Conservation (phyloP, 2,113 vertebrate species). For the Solea solea region DNA sequence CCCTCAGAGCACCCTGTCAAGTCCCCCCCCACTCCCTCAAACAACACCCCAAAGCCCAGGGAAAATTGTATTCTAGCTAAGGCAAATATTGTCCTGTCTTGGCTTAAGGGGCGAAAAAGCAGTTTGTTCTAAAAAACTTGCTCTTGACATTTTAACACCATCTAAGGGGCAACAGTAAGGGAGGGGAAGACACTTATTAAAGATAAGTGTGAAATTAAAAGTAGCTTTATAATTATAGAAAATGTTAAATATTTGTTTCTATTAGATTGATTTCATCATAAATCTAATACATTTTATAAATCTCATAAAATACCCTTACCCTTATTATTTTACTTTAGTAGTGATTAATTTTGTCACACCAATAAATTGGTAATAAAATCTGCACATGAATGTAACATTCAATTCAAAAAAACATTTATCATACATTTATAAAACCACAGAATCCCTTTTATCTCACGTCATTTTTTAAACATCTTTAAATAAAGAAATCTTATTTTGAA, state of each 20-base stretch:
- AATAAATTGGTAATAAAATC: too few species aligned
- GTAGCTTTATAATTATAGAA: conserved; percentile 5
- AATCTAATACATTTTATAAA: too few species aligned
- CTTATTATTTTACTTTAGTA: too few species aligned
- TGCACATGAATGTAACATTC: too few species aligned
- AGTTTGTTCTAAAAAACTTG: conserved; percentile 89
- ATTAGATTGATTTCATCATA: conserved; percentile 7
- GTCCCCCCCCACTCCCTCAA: conserved; percentile 88
- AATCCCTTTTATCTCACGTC: neutral
- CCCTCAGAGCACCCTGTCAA: conserved; percentile 86
- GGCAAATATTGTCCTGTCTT: conserved; percentile 95
- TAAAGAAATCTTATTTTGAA: neutral
- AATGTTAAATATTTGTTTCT: conserved; percentile 1
- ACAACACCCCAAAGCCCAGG: conserved; percentile 90
- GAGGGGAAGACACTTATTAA: neutral
- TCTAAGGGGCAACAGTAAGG: conserved; percentile 18
- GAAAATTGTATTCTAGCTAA: conserved; percentile 97
- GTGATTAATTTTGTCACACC: too few species aligned
- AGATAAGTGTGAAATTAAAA: conserved; percentile 14
- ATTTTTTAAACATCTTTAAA: neutral
- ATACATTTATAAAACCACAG: too few species aligned
- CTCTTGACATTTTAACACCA: conserved; percentile 61
- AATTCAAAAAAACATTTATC: too few species aligned
- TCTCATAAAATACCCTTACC: too few species aligned
- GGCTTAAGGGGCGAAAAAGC: conserved; percentile 87